Evolutionary conservation across 2,797 vertebrate genomes (phyloP).

Genomic region (Fratercula arctica): DNA sequence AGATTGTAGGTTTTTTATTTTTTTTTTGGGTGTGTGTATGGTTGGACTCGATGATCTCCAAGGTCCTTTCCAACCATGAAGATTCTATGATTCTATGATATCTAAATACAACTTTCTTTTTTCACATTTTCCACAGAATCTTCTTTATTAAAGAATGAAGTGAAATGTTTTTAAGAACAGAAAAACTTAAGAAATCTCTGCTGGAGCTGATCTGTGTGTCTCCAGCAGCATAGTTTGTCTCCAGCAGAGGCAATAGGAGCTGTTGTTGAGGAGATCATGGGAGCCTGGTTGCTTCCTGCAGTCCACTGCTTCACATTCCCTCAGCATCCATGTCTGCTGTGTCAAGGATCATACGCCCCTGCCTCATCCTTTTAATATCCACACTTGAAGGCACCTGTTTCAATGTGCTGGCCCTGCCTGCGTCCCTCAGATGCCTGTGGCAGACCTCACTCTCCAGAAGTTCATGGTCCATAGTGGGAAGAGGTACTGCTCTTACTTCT

Average conservation of each 20-base stretch:
- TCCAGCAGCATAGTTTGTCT: background rate
- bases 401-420: background rate
- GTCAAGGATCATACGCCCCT: background rate
- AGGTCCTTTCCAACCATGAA: too few species aligned
- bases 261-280: background rate
- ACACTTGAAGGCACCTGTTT: background rate
- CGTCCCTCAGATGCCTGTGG: background rate
- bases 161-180: background rate
- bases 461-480: background rate
- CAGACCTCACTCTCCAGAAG: background rate
- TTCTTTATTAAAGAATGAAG: background rate
- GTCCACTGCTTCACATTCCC: background rate
- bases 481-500: background rate
- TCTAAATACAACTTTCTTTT: background rate
- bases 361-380: background rate
- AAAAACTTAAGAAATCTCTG: background rate
- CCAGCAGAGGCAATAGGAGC: background rate
- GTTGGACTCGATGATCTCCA: too few species aligned
- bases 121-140: background rate
- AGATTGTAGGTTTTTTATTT: too few species aligned
- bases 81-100: background rate
- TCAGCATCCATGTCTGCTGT: background rate
- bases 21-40: too few species aligned
- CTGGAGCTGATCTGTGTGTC: background rate
- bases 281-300: background rate